phyloP scores from a whole-genome alignment of 2,888 invertebrate species.

The Peribatodes rhomboidaria region DNA sequence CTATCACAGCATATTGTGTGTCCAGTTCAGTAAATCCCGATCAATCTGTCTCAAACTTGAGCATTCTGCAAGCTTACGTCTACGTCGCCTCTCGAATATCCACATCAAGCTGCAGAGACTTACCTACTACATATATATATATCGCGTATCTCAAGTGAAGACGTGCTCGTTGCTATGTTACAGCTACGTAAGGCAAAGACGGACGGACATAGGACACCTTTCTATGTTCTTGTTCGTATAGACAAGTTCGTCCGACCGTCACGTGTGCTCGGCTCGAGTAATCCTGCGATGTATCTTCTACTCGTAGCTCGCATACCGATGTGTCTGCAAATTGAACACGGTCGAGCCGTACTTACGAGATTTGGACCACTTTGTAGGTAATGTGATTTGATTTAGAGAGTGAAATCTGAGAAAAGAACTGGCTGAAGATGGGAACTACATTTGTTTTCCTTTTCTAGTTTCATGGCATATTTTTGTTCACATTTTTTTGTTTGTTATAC shows the following conservation, averaged over 20 bases:
- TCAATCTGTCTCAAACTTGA: slow-evolving; percentile 30
- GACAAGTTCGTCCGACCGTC: slow-evolving; percentile 37
- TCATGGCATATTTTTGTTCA: neutral
- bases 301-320: slow-evolving; percentile 37
- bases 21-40: slow-evolving; percentile 34
- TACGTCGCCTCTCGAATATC: slow-evolving; percentile 14
- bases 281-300: slow-evolving; percentile 32
- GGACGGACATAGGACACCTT: slow-evolving; percentile 26
- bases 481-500: neutral
- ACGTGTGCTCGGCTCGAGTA: slow-evolving; percentile 41
- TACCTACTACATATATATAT: slow-evolving; percentile 2
- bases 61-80: slow-evolving; percentile 21
- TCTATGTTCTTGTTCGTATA: slow-evolving; percentile 30
- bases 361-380: slow-evolving; percentile 21
- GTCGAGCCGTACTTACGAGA: slow-evolving; percentile 16
- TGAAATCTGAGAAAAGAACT: neutral
- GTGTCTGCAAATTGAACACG: slow-evolving; percentile 43
- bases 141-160: slow-evolving; percentile 6
- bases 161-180: slow-evolving; percentile 23
- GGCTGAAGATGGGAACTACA: neutral
- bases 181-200: slow-evolving; percentile 19
- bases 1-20: slow-evolving; percentile 28
- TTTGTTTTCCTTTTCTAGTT: neutral
- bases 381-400: slow-evolving; percentile 21
- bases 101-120: slow-evolving; percentile 13